Conservation (phyloP, 2,888 invertebrate species). For the Andricus quercusramuli region DNA sequence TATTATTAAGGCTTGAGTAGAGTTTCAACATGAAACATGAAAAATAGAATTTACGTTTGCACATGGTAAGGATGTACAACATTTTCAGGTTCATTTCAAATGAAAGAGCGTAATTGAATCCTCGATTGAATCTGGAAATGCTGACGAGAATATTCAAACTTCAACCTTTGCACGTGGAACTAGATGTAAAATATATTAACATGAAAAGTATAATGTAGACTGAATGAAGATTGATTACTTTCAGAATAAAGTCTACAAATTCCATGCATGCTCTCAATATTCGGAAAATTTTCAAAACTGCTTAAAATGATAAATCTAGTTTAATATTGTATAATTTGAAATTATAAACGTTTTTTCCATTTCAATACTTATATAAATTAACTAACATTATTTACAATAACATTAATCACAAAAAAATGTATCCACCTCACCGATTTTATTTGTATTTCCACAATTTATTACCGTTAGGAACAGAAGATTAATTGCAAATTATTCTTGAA, state of each 20-base stretch:
- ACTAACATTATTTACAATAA: too few species aligned
- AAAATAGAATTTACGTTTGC: neutral
- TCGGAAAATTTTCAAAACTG: neutral
- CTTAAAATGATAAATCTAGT: too few species aligned
- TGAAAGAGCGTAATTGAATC: constrained; percentile 34
- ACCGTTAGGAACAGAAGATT: too few species aligned
- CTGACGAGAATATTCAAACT: constrained; percentile 22
- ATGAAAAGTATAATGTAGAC: neutral
- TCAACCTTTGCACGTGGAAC: neutral
- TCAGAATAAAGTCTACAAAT: constrained; percentile 2
- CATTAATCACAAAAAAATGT: too few species aligned
- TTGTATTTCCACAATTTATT: too few species aligned
- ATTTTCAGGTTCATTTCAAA: constrained; percentile 4
- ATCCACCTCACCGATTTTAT: too few species aligned
- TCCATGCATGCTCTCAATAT: neutral
- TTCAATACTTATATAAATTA: too few species aligned
- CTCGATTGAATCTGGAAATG: neutral
- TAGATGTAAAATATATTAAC: neutral
- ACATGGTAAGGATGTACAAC: neutral
- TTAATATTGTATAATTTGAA: too few species aligned
- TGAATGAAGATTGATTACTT: neutral
- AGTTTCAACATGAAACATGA: too few species aligned
- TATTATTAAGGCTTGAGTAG: too few species aligned
- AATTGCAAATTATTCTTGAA: too few species aligned
- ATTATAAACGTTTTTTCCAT: too few species aligned